Conservation (phyloP, 2,113 vertebrate species). For the Oostethus manadensis region DNA sequence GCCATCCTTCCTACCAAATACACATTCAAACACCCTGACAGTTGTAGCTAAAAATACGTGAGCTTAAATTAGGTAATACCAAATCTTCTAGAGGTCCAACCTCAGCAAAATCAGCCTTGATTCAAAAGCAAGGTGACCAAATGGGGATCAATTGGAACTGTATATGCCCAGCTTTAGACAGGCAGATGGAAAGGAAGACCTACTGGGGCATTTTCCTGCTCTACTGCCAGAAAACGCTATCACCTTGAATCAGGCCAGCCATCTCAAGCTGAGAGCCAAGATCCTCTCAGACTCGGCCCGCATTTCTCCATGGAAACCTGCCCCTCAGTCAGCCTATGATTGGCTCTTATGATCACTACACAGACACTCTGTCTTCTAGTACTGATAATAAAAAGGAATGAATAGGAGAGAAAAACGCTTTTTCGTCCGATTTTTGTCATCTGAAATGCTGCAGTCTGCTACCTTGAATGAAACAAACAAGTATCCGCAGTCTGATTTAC, state of each 20-base stretch:
- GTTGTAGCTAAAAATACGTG: constrained; percentile 18
- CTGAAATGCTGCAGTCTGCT: constrained; percentile 32
- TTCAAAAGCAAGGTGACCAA: neutral
- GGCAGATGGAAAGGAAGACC: constrained; percentile 33
- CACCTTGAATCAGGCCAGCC: constrained; percentile 43
- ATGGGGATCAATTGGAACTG: too few species aligned
- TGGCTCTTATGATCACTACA: constrained; percentile 56
- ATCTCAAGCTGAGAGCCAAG: constrained; percentile 41
- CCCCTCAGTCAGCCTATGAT: constrained; percentile 43
- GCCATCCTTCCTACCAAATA: constrained; percentile 14
- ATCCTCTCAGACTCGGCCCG: constrained; percentile 24
- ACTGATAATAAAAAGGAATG: constrained; percentile 53
- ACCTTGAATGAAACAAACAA: neutral
- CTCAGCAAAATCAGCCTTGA: neutral
- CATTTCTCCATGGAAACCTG: constrained; percentile 67
- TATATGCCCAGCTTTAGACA: constrained; percentile 19
- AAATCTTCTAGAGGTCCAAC: constrained; percentile 13
- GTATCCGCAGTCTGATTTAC: constrained; percentile 2
- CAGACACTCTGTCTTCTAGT: constrained; percentile 60
- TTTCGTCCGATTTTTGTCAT: constrained; percentile 39
- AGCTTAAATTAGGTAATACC: constrained; percentile 16
- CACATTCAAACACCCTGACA: constrained; percentile 11
- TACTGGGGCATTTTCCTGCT: constrained; percentile 43
- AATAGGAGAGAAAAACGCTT: constrained; percentile 37
- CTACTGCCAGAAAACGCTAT: constrained; percentile 44